phyloP scores from a whole-genome alignment of 2,113 vertebrate species.

The Plectropomus leopardus region DNA sequence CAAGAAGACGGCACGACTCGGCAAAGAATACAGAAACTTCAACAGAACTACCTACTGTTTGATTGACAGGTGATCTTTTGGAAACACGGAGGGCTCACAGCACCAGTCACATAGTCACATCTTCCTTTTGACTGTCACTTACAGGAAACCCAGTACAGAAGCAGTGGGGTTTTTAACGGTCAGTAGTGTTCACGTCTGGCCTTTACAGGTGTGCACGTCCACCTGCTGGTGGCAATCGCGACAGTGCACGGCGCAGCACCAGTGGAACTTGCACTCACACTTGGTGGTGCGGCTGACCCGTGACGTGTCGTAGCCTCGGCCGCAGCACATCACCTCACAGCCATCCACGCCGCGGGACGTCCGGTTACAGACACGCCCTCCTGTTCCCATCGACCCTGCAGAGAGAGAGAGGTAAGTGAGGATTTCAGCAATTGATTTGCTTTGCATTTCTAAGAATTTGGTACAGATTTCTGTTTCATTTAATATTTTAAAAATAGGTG shows the following conservation, averaged over 20 bases:
- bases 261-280: conserved; percentile 97
- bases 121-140: neutral
- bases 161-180: neutral
- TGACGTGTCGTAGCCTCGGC: conserved; percentile 94
- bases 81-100: neutral
- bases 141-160: too few relatives aligned
- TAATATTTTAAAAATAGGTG: too few relatives aligned
- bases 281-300: conserved; percentile 90
- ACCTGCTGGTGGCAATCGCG: conserved; percentile 93
- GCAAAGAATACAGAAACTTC: neutral
- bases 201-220: conserved; percentile 95
- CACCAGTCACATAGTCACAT: neutral
- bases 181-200: conserved; percentile 81
- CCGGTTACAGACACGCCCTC: conserved; percentile 92
- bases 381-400: conserved; percentile 92
- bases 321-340: conserved; percentile 98
- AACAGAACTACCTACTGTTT: neutral
- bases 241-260: conserved; percentile 95
- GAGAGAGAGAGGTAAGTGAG: neutral
- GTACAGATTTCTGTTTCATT: too few relatives aligned
- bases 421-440: too few relatives aligned
- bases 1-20: too few relatives aligned
- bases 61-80: conserved; percentile 8
- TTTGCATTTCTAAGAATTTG: too few relatives aligned
- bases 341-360: conserved; percentile 91